Percentiles rank a stretch among this genome's conserved stretches.
phyloP scores from a whole-genome alignment of 2,113 vertebrate species.

The Nestor notabilis region DNA sequence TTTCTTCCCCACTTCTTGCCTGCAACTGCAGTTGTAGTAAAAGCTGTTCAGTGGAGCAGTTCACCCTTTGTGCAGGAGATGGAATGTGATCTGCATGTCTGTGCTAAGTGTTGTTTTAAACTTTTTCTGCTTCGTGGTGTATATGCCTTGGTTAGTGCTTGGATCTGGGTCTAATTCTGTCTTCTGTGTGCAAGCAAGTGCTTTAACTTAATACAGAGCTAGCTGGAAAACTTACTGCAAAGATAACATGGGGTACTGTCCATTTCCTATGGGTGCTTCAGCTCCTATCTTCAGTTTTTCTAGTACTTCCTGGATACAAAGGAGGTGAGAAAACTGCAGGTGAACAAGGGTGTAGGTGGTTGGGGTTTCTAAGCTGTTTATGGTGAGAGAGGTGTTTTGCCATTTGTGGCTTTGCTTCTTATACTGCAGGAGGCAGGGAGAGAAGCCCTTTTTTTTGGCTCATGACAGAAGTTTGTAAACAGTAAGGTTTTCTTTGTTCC shows the following conservation, averaged over 20 bases:
- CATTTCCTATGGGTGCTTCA: background rate
- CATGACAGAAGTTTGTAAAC: background rate
- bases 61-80: background rate
- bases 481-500: background rate
- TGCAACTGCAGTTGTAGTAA: background rate
- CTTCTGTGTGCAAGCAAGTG: background rate
- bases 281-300: background rate
- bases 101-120: background rate
- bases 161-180: background rate
- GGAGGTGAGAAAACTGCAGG: background rate
- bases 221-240: background rate
- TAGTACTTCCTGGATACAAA: accelerated
- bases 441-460: background rate
- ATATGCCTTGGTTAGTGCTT: background rate
- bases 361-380: background rate
- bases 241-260: background rate
- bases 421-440: background rate
- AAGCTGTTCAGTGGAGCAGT: background rate
- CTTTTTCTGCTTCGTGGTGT: background rate
- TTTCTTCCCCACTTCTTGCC: background rate
- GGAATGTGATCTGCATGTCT: background rate
- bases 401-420: background rate
- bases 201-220: background rate
- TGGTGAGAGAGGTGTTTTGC: background rate
- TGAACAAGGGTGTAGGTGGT: background rate